phyloP scores from a whole-genome alignment of 2,888 invertebrate genomes.

The Bibio marci region DNA sequence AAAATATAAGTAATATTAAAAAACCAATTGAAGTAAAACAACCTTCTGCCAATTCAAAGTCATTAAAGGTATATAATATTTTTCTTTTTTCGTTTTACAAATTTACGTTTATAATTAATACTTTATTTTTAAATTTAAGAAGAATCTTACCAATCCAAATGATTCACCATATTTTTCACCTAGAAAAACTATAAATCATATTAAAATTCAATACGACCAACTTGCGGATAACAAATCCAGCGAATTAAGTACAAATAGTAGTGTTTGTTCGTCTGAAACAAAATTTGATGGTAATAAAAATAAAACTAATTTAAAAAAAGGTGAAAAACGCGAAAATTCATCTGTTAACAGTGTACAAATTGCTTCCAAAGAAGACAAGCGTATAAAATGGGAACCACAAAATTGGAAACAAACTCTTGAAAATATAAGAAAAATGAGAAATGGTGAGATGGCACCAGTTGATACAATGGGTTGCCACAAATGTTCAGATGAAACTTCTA shows the following conservation, averaged over 20 bases:
- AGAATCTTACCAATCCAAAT: too few relatives aligned
- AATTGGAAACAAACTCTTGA: constrained; percentile 55
- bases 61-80: too few relatives aligned
- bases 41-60: too few relatives aligned
- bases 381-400: constrained; percentile 38
- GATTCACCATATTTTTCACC: constrained; percentile 3
- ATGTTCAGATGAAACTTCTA: constrained; percentile 47
- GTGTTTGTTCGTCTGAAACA: too few relatives aligned
- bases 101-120: too few relatives aligned
- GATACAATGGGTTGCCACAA: constrained; percentile 80
- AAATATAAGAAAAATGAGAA: constrained; percentile 72
- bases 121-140: too few relatives aligned
- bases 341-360: not conserved
- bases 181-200: constrained; percentile 1
- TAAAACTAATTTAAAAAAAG: too few relatives aligned
- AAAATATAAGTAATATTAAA: too few relatives aligned
- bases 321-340: constrained; percentile 3
- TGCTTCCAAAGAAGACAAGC: not conserved
- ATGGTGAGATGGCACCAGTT: too few relatives aligned
- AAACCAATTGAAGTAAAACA: too few relatives aligned
- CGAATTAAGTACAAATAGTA: not conserved
- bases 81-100: too few relatives aligned
- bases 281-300: too few relatives aligned
- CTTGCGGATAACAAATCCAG: not conserved
- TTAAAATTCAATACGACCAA: not conserved